Evolutionary conservation across 2,797 vertebrate species (phyloP), one percentile per base, ranked within the genome.

Genomic region (Bradypodion pumilum): DNA sequence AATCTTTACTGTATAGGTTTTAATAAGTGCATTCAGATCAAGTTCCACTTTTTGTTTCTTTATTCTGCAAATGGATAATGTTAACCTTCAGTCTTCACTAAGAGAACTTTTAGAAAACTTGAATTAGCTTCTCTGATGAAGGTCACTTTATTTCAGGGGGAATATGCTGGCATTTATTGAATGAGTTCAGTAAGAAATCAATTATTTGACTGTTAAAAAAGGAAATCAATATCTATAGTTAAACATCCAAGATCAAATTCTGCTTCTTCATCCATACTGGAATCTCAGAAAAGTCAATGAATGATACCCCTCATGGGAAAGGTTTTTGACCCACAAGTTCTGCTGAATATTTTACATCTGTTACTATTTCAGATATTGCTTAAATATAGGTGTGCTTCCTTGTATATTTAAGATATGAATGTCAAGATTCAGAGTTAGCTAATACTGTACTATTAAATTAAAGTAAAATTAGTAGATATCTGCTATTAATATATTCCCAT

Each of bases 81-180:
- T 80, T 49, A 59, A 37, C 37, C 63, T 59, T n/a, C 27, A 80
- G 87, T 44, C 60, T 68, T 92, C 13, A 60, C 87, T 78, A 59
- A 85, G 7, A 62, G 76, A 78, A 65, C 21, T 75, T 37, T n/a
- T 83, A 5, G 83, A 56, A 80, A 73, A 6, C 80, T 46, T n/a
- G 2, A 52, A 0, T 3, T 52, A 29, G 78, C 29, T 44, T 89
- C 42, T 21, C 9, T 32, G 40, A 27, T 74, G 63, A 29, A 40
- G 29, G 56, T 85, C n/a, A 82, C 65, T 62, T 84, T 77, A 37
- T 77, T 42, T 52, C 13, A 83, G 44, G n/a, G 73, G 35, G 5
- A 76, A 62, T 49, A 86, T 85, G 65, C 8, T 15, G 65, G 10
- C 4, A 80, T 56, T 81, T 5, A 44, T 69, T 87, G 66, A 86